A percentile compares a stretch with the other conserved stretches of the same genome.
phyloP scores from a whole-genome alignment of 35 echinoderm and acorn worm species.

The Chiridota heheva region DNA sequence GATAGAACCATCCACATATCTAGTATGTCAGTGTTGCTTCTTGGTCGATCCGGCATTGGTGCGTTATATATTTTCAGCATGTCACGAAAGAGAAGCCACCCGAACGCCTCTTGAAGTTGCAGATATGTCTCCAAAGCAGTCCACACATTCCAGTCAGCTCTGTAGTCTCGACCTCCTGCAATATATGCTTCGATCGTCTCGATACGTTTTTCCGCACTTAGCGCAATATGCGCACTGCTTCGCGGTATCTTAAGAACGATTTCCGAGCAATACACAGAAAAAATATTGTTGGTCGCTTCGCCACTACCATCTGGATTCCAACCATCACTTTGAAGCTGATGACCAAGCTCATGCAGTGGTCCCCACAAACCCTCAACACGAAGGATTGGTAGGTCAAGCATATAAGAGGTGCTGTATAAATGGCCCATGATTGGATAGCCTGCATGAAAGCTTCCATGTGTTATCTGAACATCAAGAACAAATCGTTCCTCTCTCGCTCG shows the following conservation, averaged over 20 bases:
- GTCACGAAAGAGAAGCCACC: not conserved
- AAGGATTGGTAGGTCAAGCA: not conserved
- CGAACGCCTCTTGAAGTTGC: too few species aligned
- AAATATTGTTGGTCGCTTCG: constrained; percentile 10
- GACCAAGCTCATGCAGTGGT: too few species aligned
- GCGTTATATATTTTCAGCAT: not conserved
- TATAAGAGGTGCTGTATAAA: not conserved
- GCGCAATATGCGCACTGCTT: not conserved
- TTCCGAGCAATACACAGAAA: not conserved
- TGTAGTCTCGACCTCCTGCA: not conserved
- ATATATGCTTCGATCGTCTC: not conserved
- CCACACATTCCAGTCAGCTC: not conserved
- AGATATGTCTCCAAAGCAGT: constrained; percentile 4
- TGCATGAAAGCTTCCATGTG: too few species aligned
- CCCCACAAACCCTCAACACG: not conserved
- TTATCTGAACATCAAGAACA: constrained; percentile 14
- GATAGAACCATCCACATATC: not conserved
- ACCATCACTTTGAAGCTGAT: not conserved
- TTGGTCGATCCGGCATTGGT: not conserved
- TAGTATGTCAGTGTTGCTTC: not conserved
- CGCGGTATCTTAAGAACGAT: not conserved
- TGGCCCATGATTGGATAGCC: constrained; percentile 6
- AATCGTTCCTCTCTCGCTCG: constrained; percentile 4
- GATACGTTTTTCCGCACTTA: not conserved
- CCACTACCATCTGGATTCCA: not conserved